Evolutionary conservation across 2,888 invertebrate species (phyloP), one percentile per base, ranked within the genome.

Genomic region (Pachliopta kotzebuea): DNA sequence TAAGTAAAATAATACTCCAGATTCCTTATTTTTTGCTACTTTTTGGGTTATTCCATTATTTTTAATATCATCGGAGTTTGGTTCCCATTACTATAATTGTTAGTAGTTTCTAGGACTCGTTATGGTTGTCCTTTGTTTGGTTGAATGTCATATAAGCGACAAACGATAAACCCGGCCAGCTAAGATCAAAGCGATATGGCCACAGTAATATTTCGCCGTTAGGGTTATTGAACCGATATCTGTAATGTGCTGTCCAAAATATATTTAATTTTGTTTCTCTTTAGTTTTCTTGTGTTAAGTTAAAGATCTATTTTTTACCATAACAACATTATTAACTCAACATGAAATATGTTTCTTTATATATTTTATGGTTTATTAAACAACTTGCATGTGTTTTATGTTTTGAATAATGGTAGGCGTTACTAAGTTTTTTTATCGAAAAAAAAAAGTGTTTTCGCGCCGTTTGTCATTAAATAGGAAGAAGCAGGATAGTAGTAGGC

Each of bases 401-500:
- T 18, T 4, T 1, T 45, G n/a, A n/a, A 45, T 45, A 45, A 45
- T 45, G 8, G 7, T 45, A 18, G 18, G 8, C n/a, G 7, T 45
- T 45, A 6, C 26, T 26, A 45, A 45, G n/a, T 3, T 11, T 37
- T 37, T 18, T n/a, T 45, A 45, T 7, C 4, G 18, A 18, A n/a
- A 45, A 45, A n/a, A 45, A 2, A 45, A 4, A 11, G 45, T 45
- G 11, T n/a, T 45, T 45, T 45, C 18, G 45, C 45, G 45, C n/a
- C 9, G 55, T 55, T n/a, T 59, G 63, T 59, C 23, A 59, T 17
- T 37, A 26, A 60, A 55, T 37, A 49, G 55, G 50, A 26, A 56
- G 53, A 49, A 58, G 29, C 52, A 9, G 60, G 57, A 24, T 61
- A 59, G 50, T 52, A 21, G 50, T 56, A 56, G 58, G 73, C 74